These are phyloP conservation scores for Pempheris klunzingeri DNA, from an alignment of 2,797 vertebrate species.

Conservation along the genomic window DNA sequence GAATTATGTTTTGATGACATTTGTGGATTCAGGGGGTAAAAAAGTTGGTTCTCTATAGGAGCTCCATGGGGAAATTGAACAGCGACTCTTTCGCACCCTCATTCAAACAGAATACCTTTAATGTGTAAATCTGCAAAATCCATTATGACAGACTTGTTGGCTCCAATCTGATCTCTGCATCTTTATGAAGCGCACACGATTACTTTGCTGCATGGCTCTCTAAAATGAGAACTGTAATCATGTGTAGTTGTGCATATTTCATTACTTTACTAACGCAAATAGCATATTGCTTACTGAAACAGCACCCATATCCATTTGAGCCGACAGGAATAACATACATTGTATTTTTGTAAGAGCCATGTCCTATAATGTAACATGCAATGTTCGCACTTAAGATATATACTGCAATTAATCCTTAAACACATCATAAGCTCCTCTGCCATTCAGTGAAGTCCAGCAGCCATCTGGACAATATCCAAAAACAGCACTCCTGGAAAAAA, in stretches of 20 bases:
- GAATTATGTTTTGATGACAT: slow-evolving; percentile 70
- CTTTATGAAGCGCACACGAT: slow-evolving; percentile 13
- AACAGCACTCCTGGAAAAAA: slow-evolving; percentile 55
- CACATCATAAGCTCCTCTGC: slow-evolving; percentile 69
- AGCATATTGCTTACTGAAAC: slow-evolving; percentile 33
- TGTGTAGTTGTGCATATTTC: slow-evolving; percentile 7
- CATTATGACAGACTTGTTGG: slow-evolving; percentile 41
- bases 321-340: slow-evolving; percentile 54
- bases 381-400: slow-evolving; percentile 58
- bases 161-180: slow-evolving; percentile 21
- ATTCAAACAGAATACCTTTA: slow-evolving; percentile 28
- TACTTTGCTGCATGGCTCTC: slow-evolving; percentile 21
- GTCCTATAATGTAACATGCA: slow-evolving; percentile 49
- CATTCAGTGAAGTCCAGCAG: slow-evolving; percentile 54
- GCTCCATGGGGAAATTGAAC: slow-evolving; percentile 60
- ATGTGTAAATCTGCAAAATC: slow-evolving; percentile 50
- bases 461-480: slow-evolving; percentile 70
- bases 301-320: slow-evolving; percentile 16
- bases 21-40: slow-evolving; percentile 24
- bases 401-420: slow-evolving; percentile 74
- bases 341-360: slow-evolving; percentile 46
- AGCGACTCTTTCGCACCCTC: slow-evolving; percentile 59
- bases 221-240: slow-evolving; percentile 32
- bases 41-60: slow-evolving; percentile 7
- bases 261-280: slow-evolving; percentile 44